Conservation (phyloP, 2,888 invertebrate genomes). For the Gastracanthus pulcherrimus region DNA sequence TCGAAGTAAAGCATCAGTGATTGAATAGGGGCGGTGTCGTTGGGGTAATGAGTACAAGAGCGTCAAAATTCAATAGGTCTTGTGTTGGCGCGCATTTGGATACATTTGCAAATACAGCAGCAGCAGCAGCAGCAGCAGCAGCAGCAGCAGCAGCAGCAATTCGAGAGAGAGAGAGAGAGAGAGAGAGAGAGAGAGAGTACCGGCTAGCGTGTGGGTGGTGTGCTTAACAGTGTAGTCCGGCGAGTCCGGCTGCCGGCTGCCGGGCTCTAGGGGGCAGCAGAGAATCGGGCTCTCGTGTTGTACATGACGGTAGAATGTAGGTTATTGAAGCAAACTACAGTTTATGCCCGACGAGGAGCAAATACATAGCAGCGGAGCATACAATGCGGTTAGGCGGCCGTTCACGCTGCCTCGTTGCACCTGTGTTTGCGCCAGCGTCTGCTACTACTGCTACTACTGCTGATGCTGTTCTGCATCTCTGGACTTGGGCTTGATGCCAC, state of each 20-base stretch:
- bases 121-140: not conserved
- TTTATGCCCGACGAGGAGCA: constrained; percentile 55
- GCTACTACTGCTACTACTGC: not conserved
- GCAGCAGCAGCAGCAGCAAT: not conserved
- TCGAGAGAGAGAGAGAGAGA: too few species aligned
- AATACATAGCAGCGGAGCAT: constrained; percentile 23
- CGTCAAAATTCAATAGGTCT: constrained; percentile 19
- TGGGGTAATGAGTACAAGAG: not conserved
- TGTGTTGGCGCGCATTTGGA: not conserved
- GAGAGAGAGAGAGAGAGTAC: too few species aligned
- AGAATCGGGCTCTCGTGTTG: constrained; percentile 5
- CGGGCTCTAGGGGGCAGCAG: not conserved
- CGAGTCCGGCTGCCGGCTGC: not conserved
- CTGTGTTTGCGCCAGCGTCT: not conserved
- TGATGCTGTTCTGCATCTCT: too few species aligned
- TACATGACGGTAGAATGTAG: constrained; percentile 58
- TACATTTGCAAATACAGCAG: constrained; percentile 51
- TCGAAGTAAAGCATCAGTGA: not conserved
- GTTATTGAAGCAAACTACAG: constrained; percentile 63
- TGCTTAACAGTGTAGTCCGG: not conserved
- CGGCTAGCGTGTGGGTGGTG: not conserved
- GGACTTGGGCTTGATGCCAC: too few species aligned
- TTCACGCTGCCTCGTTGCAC: not conserved
- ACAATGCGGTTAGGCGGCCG: not conserved
- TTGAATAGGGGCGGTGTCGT: not conserved